These are phyloP conservation scores for Apotomis turbidana DNA, from an alignment of 2,888 invertebrate genomes.

Conservation along the genomic window DNA sequence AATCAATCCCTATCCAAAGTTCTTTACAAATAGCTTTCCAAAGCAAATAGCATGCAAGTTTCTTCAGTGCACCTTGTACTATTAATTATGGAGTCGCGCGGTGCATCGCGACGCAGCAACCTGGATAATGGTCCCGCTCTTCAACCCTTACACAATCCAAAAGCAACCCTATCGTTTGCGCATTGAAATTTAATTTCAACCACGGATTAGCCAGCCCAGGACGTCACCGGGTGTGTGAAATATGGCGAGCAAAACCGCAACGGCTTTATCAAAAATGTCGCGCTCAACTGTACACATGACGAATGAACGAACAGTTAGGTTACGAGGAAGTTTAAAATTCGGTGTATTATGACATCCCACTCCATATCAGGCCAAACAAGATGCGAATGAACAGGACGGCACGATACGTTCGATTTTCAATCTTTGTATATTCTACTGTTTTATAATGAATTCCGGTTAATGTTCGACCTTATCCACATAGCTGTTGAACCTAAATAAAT, in stretches of 20 bases:
- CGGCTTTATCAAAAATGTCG: constrained; percentile 50
- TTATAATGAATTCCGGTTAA: neutral
- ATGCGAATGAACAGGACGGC: no score
- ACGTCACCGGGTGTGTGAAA: constrained; percentile 46
- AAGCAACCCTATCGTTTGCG: neutral
- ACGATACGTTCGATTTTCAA: no score
- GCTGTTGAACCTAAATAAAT: neutral
- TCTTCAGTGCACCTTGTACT: constrained; percentile 22
- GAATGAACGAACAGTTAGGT: constrained; percentile 44
- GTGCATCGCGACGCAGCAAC: constrained; percentile 27
- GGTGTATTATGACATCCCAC: no score
- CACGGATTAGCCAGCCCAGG: constrained; percentile 25
- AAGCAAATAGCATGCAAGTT: constrained; percentile 10
- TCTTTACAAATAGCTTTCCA: neutral
- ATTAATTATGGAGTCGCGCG: constrained; percentile 23
- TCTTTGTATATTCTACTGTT: neutral
- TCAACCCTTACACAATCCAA: constrained; percentile 46
- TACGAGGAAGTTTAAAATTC: no score
- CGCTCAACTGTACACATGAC: constrained; percentile 49
- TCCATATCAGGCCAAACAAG: no score
- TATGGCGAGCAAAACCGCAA: constrained; percentile 48
- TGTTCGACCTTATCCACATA: constrained; percentile 12
- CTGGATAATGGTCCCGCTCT: constrained; percentile 43
- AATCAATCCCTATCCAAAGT: neutral
- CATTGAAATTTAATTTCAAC: constrained; percentile 1